A percentile compares a stretch with the other conserved stretches of the same genome.
These are phyloP conservation scores for Semicossyphus pulcher DNA, from an alignment of 2,113 vertebrate species.

Conservation along the genomic window DNA sequence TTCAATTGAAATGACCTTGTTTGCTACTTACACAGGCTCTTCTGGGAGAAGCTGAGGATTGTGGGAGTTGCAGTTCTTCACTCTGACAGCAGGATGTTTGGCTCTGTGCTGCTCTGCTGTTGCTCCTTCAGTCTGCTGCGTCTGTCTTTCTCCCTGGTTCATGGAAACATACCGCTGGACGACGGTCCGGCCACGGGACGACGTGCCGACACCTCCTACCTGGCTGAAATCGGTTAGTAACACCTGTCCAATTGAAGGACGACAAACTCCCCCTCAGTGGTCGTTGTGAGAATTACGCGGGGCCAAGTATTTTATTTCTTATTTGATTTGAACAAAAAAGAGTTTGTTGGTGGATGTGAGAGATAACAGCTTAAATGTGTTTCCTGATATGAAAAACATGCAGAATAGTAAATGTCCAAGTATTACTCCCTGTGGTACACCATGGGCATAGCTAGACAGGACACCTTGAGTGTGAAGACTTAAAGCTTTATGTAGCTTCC, in stretches of 20 bases:
- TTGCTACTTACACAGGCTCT: background rate
- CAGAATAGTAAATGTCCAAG: no score
- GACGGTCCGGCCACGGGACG: constrained; percentile 31
- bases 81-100: constrained; percentile 64
- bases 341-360: no score
- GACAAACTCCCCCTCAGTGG: background rate
- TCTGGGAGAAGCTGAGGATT: constrained; percentile 35
- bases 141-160: constrained; percentile 65
- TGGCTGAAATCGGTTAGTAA: constrained; percentile 72
- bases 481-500: no score
- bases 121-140: constrained; percentile 66
- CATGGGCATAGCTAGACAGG: no score
- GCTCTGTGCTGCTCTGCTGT: constrained; percentile 65
- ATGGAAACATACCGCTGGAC: constrained; percentile 65
- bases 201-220: constrained; percentile 57
- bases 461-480: no score
- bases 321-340: no score
- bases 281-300: no score
- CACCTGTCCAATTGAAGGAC: background rate
- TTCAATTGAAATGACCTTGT: no score
- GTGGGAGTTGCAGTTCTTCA: constrained; percentile 11
- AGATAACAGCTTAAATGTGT: no score
- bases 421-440: no score
- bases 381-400: no score
- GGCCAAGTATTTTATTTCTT: no score